Evolutionary conservation across 64 coral and sea anemone genomes (phyloP).

Genomic region (Porites australiensis): DNA sequence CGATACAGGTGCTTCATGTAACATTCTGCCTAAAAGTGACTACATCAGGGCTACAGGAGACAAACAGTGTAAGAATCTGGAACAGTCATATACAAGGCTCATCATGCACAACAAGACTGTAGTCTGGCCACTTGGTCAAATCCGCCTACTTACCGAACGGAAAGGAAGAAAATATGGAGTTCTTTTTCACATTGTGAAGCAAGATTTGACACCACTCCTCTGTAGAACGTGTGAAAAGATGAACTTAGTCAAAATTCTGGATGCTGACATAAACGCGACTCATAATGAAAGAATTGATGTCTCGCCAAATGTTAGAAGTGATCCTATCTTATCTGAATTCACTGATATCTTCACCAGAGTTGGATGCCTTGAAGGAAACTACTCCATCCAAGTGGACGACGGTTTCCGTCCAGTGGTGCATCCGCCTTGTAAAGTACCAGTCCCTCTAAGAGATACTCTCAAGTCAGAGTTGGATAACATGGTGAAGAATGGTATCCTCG

Average conservation of each 20-base stretch:
- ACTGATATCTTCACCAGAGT: conserved; percentile 49
- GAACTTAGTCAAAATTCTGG: conserved; percentile 48
- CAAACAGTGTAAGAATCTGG: conserved; percentile 61
- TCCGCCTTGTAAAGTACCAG: too few relatives aligned
- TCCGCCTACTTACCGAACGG: conserved; percentile 15
- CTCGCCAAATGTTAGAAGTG: conserved; percentile 15
- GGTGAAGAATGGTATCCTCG: conserved; percentile 40
- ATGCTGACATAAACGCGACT: conserved; percentile 53
- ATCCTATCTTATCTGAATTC: conserved; percentile 44
- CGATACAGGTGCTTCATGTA: conserved; percentile 54
- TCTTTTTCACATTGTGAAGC: conserved; percentile 59
- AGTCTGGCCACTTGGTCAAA: conserved; percentile 12
- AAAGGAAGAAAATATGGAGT: conserved; percentile 58
- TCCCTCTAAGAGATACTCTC: neutral
- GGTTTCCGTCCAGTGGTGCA: too few relatives aligned
- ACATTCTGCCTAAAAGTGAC: conserved; percentile 36
- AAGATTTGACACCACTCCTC: conserved; percentile 50
- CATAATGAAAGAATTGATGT: conserved; percentile 32
- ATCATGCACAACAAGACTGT: conserved; percentile 31
- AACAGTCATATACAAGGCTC: conserved; percentile 53
- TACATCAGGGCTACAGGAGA: conserved; percentile 43
- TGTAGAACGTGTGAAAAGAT: conserved; percentile 58
- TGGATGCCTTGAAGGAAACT: conserved; percentile 47
- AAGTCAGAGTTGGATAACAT: conserved; percentile 43
- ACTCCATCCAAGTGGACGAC: conserved; percentile 16